Evolutionary conservation across 2,888 invertebrate species (phyloP).

Genomic region (Caenorhabditis doughertyi): DNA sequence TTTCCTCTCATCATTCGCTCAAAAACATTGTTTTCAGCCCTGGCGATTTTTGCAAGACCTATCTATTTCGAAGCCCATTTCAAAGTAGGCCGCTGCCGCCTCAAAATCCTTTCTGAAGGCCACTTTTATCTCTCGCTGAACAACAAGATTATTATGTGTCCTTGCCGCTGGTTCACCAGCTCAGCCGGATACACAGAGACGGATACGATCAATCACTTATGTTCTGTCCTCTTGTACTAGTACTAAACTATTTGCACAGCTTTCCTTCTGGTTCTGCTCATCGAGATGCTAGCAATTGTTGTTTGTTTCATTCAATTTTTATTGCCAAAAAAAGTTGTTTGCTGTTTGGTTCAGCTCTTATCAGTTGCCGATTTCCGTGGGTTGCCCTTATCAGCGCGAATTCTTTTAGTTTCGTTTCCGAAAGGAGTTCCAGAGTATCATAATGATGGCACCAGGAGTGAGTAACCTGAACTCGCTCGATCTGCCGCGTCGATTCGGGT

Average conservation of each 20-base stretch:
- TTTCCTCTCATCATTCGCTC: too few species aligned
- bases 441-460: background rate
- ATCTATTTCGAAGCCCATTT: too few species aligned
- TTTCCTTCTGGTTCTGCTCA: slow-evolving; percentile 16
- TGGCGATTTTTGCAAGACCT: too few species aligned
- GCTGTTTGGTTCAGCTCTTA: slow-evolving; percentile 17
- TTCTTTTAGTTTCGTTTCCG: slow-evolving; percentile 9
- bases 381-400: slow-evolving; percentile 18
- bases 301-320: slow-evolving; percentile 9
- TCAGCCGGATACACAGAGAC: slow-evolving; percentile 19
- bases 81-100: slow-evolving; percentile 14
- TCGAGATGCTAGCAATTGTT: background rate
- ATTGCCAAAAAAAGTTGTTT: slow-evolving; percentile 9
- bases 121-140: background rate
- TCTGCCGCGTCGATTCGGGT: slow-evolving; percentile 3
- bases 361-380: background rate
- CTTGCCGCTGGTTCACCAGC: slow-evolving; percentile 28
- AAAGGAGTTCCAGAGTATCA: slow-evolving; percentile 3
- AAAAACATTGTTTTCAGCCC: too few species aligned
- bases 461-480: background rate
- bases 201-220: slow-evolving; percentile 32
- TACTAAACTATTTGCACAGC: slow-evolving; percentile 48
- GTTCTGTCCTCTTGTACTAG: background rate
- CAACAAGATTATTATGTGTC: slow-evolving; percentile 7
- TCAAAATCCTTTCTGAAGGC: background rate